A percentile compares a stretch with the other conserved stretches of the same genome.
Conservation (phyloP, 2,888 invertebrate species). For the Acholoe squamosa region DNA sequence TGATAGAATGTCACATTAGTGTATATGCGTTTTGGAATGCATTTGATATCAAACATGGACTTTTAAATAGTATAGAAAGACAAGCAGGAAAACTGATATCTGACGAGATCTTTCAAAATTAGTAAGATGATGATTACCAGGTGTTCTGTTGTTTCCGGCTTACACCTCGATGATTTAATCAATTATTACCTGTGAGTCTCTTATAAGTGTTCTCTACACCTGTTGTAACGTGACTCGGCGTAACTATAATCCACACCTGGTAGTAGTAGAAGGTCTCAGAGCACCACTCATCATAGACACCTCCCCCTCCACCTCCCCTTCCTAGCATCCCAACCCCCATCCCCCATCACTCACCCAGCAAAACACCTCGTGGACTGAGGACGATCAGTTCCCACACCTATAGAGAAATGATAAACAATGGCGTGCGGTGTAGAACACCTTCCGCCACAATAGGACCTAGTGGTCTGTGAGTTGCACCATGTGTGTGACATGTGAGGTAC, state of each 20-base stretch:
- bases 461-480: background rate
- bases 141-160: background rate
- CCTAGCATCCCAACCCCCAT: background rate
- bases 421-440: background rate
- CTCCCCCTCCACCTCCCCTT: background rate
- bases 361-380: background rate
- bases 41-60: too few relatives aligned
- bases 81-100: too few relatives aligned
- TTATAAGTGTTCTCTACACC: background rate
- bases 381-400: slow-evolving; percentile 7
- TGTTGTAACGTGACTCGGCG: background rate
- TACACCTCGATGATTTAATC: background rate
- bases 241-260: background rate
- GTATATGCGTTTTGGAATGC: too few relatives aligned
- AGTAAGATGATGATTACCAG: background rate
- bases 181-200: background rate
- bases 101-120: too few relatives aligned
- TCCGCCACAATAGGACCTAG: background rate
- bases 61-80: too few relatives aligned
- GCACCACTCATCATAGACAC: background rate
- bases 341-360: background rate
- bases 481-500: background rate
- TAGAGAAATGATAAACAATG: background rate
- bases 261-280: background rate
- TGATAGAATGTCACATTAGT: too few relatives aligned